Base-by-base conservation (phyloP, 2,797 vertebrate species). In the Alcedo quadribrachys region DNA sequence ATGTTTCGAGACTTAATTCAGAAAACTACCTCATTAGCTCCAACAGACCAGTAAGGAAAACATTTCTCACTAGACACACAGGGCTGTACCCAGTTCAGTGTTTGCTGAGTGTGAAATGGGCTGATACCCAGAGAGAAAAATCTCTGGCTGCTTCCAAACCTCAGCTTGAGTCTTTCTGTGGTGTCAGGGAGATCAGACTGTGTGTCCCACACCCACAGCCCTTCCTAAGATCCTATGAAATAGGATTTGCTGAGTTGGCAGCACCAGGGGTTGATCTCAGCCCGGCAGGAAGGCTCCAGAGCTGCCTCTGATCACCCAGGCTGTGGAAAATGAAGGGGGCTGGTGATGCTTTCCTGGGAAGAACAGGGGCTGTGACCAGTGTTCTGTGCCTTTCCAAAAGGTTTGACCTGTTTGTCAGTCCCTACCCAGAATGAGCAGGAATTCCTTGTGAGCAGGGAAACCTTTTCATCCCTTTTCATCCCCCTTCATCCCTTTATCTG, bases 1-100 rank as follows among this genome's bases (percentile, higher is more conserved):
- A 81, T 73, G 71, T 96, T 91, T 78, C 85, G 87, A 95, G 84
- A 62, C 91, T 91, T 95, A 85, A 87, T 92, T 94, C 92, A 74
- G 87, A 78, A 90, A 85, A 91, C 60, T 45, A 45, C 74, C 85
- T 92, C 83, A 22, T 85, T 81, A 93, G 73, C 68, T 93, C 81
- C 77, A 81, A 8, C 60, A 70, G 76, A 77, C 68, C 84, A 69
- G 89, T 65, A 76, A 58, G 80, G 71, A 68, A 62, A 90, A 24
- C 55, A 76, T 55, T 74, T 40, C 53, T 77, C 68, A 46, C 27
- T 33, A 66, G 46, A 28, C 57, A 22, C 15, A 4, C 27, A 46
- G 55, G 66, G 70, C 45, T 87, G 66, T 89, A 8, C 60, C 53
- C 81, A 65, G 30, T 68, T 63, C 33, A 15, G 32, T 78, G 61